These are phyloP conservation scores for Baryphthengus martii DNA, from an alignment of 2,113 vertebrate species.

Conservation along the genomic window DNA sequence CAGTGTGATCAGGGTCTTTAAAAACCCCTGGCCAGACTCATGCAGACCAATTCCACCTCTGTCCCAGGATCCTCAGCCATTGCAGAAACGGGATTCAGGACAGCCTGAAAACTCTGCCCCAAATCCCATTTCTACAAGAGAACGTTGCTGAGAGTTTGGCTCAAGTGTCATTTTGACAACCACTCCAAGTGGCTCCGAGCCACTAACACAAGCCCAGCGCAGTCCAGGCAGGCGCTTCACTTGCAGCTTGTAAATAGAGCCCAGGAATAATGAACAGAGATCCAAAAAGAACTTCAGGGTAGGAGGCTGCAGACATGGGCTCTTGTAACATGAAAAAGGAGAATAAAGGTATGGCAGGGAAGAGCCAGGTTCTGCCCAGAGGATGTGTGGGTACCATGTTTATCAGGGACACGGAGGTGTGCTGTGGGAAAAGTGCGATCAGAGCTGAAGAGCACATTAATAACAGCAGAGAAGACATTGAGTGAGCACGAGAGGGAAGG, in stretches of 20 bases:
- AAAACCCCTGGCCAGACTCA: neutral
- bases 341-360: accelerated
- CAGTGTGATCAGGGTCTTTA: neutral
- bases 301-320: neutral
- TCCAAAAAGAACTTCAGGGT: neutral
- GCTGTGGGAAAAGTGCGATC: accelerated
- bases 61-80: neutral
- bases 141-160: neutral
- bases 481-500: neutral
- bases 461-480: neutral
- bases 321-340: accelerated
- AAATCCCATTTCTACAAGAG: neutral
- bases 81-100: neutral
- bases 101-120: neutral
- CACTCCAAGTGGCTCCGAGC: neutral
- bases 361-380: neutral
- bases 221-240: neutral
- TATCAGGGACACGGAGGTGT: accelerated
- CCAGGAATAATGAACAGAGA: neutral
- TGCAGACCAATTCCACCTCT: neutral
- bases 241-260: neutral
- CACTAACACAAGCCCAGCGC: neutral
- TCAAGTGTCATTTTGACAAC: neutral
- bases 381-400: accelerated
- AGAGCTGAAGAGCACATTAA: neutral